Evolutionary conservation across 2,888 invertebrate genomes (phyloP), one percentile per base, ranked within the genome.

Genomic region (Harpalus rubripes): DNA sequence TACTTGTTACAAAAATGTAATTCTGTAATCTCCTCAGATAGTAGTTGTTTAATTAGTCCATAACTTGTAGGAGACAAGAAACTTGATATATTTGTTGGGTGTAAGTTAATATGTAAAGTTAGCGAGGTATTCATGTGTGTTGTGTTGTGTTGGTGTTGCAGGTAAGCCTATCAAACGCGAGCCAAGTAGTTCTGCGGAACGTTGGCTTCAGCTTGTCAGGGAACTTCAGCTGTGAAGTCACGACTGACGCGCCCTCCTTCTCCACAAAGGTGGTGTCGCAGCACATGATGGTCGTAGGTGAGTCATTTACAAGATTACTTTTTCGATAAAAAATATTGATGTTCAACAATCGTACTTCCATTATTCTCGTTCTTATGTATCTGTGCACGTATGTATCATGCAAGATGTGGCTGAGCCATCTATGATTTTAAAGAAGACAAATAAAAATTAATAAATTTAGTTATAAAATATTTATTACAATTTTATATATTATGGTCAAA

Each of bases 141-240:
- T 12, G 10, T 10, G 16, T 72, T n/a, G 15, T 41, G 15, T 41
- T 78, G 32, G 16, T 15, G 56, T 93, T 93, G 85, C 93, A 96
- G 96, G 92, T 93, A 89, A 93, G 93, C 88, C 93, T 93, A 87
- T 96, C 96, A 18, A 95, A 96, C 90, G 95, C 95, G 85, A 94
- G 94, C 76, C 95, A 96, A 91, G 96, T 96, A 81, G 92, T 95
- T 86, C 93, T 96, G 86, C 93, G 93, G 87, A 93, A 94, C 87
- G 93, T 96, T 88, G 95, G 95, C 88, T 94, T 95, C 88, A 93
- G 92, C 80, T 91, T 96, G 82, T 94, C 95, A 56, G 96, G 96
- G 5, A 95, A 95, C 92, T 96, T 95, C 91, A 95, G 94, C 89
- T 96, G 96, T 90, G 96, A 96, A 91, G 96, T 96, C 86, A 95